Evolutionary conservation across 1,140 invertebrate genomes (phyloP).

Genomic region (Sminthurinus signatus): DNA sequence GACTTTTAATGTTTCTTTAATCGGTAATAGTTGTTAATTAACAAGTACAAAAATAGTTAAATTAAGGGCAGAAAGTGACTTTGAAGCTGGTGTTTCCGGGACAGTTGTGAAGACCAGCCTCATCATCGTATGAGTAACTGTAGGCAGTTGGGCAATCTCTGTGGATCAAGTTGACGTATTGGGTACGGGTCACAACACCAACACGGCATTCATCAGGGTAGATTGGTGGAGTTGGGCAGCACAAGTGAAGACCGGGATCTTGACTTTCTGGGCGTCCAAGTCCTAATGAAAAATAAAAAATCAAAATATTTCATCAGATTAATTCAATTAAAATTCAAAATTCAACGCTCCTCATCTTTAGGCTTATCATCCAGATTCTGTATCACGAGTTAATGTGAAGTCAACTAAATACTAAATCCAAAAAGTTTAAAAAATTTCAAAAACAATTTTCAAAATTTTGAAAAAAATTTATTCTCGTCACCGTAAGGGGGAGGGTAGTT

Average conservation of each 20-base stretch:
- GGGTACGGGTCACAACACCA: slow-evolving; percentile 22
- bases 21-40: too few species aligned
- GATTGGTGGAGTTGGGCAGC: slow-evolving; percentile 39
- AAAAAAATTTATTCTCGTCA: not conserved
- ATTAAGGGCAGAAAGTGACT: slow-evolving; percentile 30
- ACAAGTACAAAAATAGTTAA: not conserved
- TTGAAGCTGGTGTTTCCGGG: slow-evolving; percentile 24
- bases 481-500: slow-evolving; percentile 34
- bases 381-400: too few species aligned
- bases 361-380: too few species aligned
- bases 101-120: slow-evolving; percentile 35
- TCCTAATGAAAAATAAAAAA: too few species aligned
- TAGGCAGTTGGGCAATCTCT: slow-evolving; percentile 34
- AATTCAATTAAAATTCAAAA: too few species aligned
- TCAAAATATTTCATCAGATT: too few species aligned
- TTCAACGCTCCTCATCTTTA: too few species aligned
- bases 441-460: too few species aligned
- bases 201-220: slow-evolving; percentile 14
- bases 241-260: slow-evolving; percentile 19
- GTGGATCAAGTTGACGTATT: slow-evolving; percentile 32
- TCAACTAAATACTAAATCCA: too few species aligned
- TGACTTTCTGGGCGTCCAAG: slow-evolving; percentile 15
- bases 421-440: too few species aligned
- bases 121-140: slow-evolving; percentile 36
- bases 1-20: too few species aligned